Conservation (phyloP, 2,888 invertebrate genomes). For the Polydrusus cervinus region DNA sequence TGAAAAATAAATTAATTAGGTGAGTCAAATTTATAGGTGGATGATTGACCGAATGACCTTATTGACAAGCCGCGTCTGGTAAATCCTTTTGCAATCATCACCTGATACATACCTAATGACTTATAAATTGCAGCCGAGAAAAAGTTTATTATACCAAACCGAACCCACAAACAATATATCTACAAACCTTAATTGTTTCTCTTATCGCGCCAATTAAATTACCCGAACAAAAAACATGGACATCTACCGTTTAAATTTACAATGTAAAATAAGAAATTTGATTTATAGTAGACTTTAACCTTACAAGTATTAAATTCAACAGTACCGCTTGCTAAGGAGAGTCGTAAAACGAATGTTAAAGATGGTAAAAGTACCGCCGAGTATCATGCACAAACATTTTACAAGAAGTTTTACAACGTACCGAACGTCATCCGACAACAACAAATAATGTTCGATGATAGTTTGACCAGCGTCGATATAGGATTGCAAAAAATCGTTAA, state of each 20-base stretch:
- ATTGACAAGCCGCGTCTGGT: no score
- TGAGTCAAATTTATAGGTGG: no score
- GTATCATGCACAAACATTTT: slow-evolving; percentile 52
- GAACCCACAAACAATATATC: background rate
- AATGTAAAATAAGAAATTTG: slow-evolving; percentile 51
- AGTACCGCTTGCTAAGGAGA: slow-evolving; percentile 53
- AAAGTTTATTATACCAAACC: background rate
- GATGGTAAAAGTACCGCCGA: slow-evolving; percentile 52
- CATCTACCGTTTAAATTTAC: slow-evolving; percentile 35
- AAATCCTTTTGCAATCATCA: no score
- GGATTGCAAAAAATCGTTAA: slow-evolving; percentile 47
- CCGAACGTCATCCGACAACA: slow-evolving; percentile 49
- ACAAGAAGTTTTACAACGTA: slow-evolving; percentile 54
- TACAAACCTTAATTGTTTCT: slow-evolving; percentile 11
- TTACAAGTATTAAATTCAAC: slow-evolving; percentile 56
- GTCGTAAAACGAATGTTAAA: slow-evolving; percentile 53
- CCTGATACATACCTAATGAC: no score
- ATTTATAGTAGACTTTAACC: slow-evolving; percentile 55
- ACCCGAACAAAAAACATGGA: slow-evolving; percentile 16
- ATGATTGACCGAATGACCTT: no score
- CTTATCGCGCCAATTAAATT: slow-evolving; percentile 2
- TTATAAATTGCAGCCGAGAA: no score
- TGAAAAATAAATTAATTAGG: no score
- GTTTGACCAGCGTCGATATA: slow-evolving; percentile 41
- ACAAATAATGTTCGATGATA: slow-evolving; percentile 52